Conservation (phyloP, 2,797 vertebrate species). For the Carcharodon carcharias region DNA sequence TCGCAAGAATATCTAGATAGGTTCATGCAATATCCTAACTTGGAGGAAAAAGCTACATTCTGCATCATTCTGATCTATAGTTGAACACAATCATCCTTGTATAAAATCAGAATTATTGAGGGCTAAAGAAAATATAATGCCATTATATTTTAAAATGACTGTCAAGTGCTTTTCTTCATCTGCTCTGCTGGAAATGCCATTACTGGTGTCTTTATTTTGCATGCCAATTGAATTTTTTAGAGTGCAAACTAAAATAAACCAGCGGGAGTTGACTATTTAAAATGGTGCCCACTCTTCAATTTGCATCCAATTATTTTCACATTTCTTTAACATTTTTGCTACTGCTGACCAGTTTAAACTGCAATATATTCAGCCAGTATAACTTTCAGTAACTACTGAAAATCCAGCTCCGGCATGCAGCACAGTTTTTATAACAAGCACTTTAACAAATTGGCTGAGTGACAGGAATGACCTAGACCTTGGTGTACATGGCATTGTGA, state of each 20-base stretch:
- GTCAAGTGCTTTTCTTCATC: neutral
- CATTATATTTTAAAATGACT: neutral
- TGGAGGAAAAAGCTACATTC: neutral
- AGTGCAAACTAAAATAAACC: neutral
- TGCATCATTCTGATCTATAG: neutral
- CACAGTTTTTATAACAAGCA: neutral
- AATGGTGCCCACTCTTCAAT: neutral
- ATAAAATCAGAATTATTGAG: neutral
- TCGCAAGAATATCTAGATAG: neutral
- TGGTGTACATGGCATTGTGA: too few relatives aligned
- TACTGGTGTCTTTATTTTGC: neutral
- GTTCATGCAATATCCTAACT: neutral
- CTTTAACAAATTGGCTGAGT: too few relatives aligned
- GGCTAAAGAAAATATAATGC: neutral
- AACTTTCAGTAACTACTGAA: neutral
- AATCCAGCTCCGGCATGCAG: neutral
- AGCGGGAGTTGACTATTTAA: neutral
- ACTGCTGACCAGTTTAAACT: neutral
- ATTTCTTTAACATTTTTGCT: neutral
- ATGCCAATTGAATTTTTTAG: neutral
- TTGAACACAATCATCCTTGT: neutral
- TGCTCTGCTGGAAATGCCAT: neutral
- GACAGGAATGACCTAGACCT: too few relatives aligned
- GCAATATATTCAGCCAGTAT: neutral
- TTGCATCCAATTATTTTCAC: neutral